These are phyloP conservation scores for Musca vetustissima DNA, from an alignment of 1,140 invertebrate genomes.

Conservation along the genomic window DNA sequence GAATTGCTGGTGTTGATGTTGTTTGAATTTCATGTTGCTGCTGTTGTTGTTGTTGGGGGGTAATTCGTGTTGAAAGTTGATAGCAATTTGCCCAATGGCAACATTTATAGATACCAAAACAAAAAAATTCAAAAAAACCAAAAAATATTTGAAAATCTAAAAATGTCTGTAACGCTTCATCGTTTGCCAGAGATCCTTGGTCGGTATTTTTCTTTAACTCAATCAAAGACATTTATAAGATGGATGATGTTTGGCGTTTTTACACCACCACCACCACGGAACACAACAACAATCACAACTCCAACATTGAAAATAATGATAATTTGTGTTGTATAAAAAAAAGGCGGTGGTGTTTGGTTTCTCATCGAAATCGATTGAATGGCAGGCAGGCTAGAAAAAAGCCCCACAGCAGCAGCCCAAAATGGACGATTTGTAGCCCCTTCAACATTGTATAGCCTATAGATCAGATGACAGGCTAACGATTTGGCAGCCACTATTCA, in stretches of 20 bases:
- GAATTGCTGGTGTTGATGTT: too few species aligned
- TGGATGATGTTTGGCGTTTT: neutral
- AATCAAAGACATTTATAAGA: conserved; percentile 14
- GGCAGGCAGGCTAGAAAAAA: neutral
- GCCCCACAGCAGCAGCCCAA: too few species aligned
- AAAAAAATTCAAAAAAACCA: too few species aligned
- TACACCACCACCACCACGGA: too few species aligned
- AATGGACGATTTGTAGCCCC: too few species aligned
- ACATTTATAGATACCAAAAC: too few species aligned
- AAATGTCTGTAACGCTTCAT: neutral
- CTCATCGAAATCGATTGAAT: conserved; percentile 13
- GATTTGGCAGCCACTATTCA: too few species aligned
- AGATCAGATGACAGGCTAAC: too few species aligned
- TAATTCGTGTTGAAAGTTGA: conserved; percentile 24
- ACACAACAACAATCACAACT: neutral
- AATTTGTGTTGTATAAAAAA: neutral
- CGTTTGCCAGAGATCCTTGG: too few species aligned
- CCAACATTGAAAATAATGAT: neutral
- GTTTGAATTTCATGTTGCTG: too few species aligned
- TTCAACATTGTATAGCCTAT: too few species aligned
- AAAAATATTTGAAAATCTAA: conserved; percentile 18
- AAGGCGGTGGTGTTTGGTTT: conserved; percentile 17
- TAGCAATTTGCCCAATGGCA: conserved; percentile 23
- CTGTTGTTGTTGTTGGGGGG: neutral
- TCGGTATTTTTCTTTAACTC: conserved; percentile 19